These are phyloP conservation scores for Pteropus alecto DNA, from an alignment of 2,113 vertebrate genomes.

Conservation along the genomic window DNA sequence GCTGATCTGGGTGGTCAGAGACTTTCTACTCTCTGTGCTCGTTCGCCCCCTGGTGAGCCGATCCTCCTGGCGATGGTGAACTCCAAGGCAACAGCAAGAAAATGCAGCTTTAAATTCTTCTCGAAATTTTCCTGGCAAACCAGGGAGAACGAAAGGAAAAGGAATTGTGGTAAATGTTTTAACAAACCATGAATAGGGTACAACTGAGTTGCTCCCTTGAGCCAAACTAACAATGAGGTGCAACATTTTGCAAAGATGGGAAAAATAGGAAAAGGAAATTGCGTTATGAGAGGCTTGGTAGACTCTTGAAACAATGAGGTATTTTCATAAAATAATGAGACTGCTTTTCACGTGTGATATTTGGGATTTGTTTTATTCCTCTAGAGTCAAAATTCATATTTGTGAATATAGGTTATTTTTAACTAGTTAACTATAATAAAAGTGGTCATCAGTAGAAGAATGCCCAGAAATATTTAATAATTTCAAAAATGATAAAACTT, in stretches of 20 bases:
- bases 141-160: conserved; percentile 70
- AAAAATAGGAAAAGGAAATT: conserved; percentile 34
- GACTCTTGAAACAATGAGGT: conserved; percentile 29
- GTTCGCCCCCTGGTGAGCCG: conserved; percentile 81
- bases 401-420: background rate
- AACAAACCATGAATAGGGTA: background rate
- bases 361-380: background rate
- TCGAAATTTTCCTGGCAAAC: conserved; percentile 92
- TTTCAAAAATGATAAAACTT: background rate
- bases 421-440: background rate
- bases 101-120: conserved; percentile 98
- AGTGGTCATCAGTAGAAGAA: background rate
- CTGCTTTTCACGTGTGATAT: background rate
- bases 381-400: background rate
- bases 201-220: conserved; percentile 19
- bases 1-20: conserved; percentile 93
- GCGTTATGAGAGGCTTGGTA: background rate
- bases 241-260: background rate
- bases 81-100: conserved; percentile 88
- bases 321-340: conserved; percentile 23
- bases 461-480: background rate
- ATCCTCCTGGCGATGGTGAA: conserved; percentile 77
- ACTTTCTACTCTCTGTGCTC: conserved; percentile 94
- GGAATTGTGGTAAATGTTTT: conserved; percentile 12
- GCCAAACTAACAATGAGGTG: conserved; percentile 8